Evolutionary conservation across 2,113 vertebrate genomes (phyloP), one percentile per base, ranked within the genome.

Genomic region (Illadopsis cleaveri): DNA sequence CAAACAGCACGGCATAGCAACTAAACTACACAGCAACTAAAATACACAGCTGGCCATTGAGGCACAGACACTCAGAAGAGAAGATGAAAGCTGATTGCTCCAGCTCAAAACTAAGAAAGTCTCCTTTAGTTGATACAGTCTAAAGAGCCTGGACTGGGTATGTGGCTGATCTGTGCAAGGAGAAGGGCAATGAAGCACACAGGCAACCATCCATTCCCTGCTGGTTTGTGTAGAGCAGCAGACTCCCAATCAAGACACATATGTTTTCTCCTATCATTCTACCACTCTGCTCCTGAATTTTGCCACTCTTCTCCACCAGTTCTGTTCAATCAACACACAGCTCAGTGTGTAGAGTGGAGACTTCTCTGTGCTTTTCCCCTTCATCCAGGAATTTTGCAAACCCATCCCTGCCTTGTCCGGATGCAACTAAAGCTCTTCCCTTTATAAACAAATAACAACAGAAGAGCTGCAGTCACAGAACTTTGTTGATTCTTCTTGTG

Each of bases 401-500:
- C 42, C 22, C 61, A 69, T 15, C 21, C 19, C 33, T n/a, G 35
- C 18, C 33, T 70, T 73, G 31, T 72, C 75, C 0, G 0, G 82
- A 62, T 90, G 38, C 62, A 90, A 69, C 62, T 85, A 83, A 91
- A 94, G 33, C 85, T 79, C 54, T 76, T 58, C 24, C 24, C 42
- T 57, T 51, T 82, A 70, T 50, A 94, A 95, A 93, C 82, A 92
- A 90, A 44, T 37, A 90, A 85, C 51, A 94, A 64, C 75, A 87
- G 54, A 93, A 94, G 91, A 96, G 35, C 66, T 95, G 65, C 70
- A 80, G 47, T 31, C 62, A 87, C n/a, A 78, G 62, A 91, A 69
- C 45, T 80, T 62, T 85, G 70, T 77, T 60, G 60, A 85, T 91
- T 92, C 54, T 65, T 89, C 64, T 58, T 90, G 82, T 82, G 81